phyloP scores from a whole-genome alignment of 2,113 vertebrate species.

The Xiphophorus maculatus region DNA sequence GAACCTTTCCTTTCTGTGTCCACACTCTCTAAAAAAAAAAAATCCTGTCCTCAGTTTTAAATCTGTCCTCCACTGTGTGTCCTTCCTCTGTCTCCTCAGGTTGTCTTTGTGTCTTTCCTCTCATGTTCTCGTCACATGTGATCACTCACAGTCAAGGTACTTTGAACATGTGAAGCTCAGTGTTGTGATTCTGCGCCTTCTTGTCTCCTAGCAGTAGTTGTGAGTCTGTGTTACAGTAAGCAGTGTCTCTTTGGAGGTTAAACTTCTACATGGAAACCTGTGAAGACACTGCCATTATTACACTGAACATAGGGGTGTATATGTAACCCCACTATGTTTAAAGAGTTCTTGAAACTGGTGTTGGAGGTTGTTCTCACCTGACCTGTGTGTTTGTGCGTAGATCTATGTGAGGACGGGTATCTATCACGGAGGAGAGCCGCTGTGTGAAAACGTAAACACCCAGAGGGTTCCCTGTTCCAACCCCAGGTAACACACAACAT shows the following conservation, averaged over 20 bases:
- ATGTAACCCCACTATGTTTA: not conserved
- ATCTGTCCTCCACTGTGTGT: constrained; percentile 4
- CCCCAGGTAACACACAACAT: constrained; percentile 82
- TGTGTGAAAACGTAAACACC: constrained; percentile 97
- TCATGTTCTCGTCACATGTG: constrained; percentile 10
- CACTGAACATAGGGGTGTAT: not conserved
- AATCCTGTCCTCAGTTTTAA: not conserved
- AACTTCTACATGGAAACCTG: not conserved
- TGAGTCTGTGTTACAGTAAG: not conserved
- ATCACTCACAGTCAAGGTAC: constrained; percentile 1
- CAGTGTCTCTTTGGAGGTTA: not conserved
- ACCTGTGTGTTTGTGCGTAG: constrained; percentile 69
- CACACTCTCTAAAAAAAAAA: not conserved
- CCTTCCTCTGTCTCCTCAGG: constrained; percentile 2
- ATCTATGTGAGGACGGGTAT: constrained; percentile 97
- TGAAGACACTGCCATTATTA: not conserved
- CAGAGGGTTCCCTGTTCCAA: constrained; percentile 96
- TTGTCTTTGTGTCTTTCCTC: not conserved
- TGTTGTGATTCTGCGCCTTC: not conserved
- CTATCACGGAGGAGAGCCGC: constrained; percentile 94
- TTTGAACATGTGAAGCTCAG: not conserved
- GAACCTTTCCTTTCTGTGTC: not conserved
- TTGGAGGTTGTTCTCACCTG: not conserved
- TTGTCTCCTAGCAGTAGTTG: not conserved
- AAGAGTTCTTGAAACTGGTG: not conserved